Evolutionary conservation across 2,888 invertebrate species (phyloP).

Genomic region (Masnerella sp.): DNA sequence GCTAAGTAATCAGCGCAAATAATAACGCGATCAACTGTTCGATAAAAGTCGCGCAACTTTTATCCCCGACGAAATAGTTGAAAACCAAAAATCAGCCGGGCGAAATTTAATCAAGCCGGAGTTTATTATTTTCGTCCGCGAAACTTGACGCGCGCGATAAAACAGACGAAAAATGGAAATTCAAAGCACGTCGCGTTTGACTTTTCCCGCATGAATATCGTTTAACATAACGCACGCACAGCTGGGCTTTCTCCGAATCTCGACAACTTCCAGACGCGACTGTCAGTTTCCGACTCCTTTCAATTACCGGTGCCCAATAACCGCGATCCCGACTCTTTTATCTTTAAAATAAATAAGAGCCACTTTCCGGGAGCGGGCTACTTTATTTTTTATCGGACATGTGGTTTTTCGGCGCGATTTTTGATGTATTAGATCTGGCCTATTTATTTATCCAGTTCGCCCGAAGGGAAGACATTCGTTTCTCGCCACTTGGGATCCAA

Average conservation of each 20-base stretch:
- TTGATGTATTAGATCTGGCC: constrained; percentile 21
- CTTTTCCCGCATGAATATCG: constrained; percentile 37
- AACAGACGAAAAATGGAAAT: constrained; percentile 33
- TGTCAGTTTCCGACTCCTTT: constrained; percentile 26
- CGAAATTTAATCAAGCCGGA: too few relatives aligned
- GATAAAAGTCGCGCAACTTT: too few relatives aligned
- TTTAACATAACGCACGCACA: constrained; percentile 39
- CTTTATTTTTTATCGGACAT: constrained; percentile 39
- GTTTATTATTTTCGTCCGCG: constrained; percentile 3
- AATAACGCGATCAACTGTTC: too few relatives aligned
- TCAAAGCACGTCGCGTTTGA: constrained; percentile 33
- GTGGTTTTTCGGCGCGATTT: constrained; percentile 33
- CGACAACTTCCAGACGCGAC: constrained; percentile 44
- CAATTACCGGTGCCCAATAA: constrained; percentile 31
- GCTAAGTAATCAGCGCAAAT: too few relatives aligned
- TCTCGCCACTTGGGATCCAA: constrained; percentile 6
- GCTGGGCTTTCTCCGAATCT: constrained; percentile 39
- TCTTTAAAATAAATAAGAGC: constrained; percentile 44
- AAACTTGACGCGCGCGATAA: constrained; percentile 26
- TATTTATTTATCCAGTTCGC: constrained; percentile 29
- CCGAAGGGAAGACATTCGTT: constrained; percentile 28
- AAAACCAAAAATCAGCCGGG: too few relatives aligned
- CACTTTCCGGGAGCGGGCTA: constrained; percentile 15
- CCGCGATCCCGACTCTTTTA: constrained; percentile 14
- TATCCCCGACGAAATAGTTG: not conserved